Evolutionary conservation across 2,113 vertebrate genomes (phyloP).

Genomic region (Phocoena sinus): DNA sequence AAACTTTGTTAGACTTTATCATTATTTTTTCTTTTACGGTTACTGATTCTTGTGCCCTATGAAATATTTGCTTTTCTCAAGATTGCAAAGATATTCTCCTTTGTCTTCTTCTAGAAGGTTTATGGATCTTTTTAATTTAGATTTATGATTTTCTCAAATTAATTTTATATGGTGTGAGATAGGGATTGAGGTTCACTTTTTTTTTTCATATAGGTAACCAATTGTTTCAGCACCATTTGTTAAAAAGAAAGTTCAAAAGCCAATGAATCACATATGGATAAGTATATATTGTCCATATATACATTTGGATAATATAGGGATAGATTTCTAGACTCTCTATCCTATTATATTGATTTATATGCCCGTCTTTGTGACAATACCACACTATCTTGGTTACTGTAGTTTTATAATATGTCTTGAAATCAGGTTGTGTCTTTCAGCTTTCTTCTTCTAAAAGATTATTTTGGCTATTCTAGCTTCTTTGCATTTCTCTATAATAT

Average conservation of each 20-base stretch:
- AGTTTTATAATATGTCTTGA: neutral
- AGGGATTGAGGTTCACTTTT: neutral
- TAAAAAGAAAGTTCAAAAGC: neutral
- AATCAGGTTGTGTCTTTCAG: neutral
- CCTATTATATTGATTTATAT: neutral
- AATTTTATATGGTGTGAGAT: neutral
- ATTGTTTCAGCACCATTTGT: neutral
- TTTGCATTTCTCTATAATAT: neutral
- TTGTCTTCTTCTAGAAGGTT: neutral
- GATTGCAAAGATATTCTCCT: neutral
- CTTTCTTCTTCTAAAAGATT: neutral
- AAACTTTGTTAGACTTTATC: neutral
- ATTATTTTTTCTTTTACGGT: neutral
- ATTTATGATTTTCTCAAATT: neutral
- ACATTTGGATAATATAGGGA: neutral
- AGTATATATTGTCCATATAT: neutral
- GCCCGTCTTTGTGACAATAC: neutral
- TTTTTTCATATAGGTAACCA: neutral
- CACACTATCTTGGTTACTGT: neutral
- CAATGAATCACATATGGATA: neutral
- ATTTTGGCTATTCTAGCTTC: neutral
- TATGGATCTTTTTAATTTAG: neutral
- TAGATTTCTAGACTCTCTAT: neutral
- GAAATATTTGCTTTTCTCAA: neutral
- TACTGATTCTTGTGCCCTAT: neutral